Evolutionary conservation across 2,113 vertebrate species (phyloP).

Genomic region (Hepsetus odoe): DNA sequence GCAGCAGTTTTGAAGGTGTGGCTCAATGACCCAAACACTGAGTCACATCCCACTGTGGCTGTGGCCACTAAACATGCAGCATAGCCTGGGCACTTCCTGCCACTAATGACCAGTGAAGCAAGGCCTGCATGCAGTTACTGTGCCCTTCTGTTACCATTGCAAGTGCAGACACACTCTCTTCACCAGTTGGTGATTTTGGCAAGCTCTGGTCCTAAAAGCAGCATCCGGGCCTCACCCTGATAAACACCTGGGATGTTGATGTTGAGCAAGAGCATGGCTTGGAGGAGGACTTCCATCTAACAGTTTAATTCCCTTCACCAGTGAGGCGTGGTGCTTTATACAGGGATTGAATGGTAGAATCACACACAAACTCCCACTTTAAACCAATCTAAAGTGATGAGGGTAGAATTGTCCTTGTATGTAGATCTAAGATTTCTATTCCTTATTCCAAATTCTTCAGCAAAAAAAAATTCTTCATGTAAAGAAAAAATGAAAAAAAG

Average conservation of each 20-base stretch:
- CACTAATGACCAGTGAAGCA: conserved; percentile 54
- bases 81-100: conserved; percentile 53
- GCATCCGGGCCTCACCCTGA: neutral
- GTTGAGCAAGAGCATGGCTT: neutral
- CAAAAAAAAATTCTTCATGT: neutral
- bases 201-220: neutral
- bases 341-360: neutral
- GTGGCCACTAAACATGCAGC: conserved; percentile 47
- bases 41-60: conserved; percentile 63
- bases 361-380: neutral
- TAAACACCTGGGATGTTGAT: neutral
- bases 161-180: neutral
- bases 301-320: conserved; percentile 21
- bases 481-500: neutral
- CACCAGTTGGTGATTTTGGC: conserved; percentile 15
- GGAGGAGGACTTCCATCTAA: neutral
- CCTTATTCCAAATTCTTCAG: neutral
- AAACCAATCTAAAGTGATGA: neutral
- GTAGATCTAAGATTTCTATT: neutral
- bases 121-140: conserved; percentile 29
- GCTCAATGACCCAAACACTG: conserved; percentile 52
- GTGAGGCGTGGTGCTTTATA: conserved; percentile 33
- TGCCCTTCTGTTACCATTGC: neutral
- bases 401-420: conserved; percentile 1
- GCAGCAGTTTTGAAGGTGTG: conserved; percentile 60